Conservation (phyloP, 2,888 invertebrate species). For the Cosmorhoe ocellata region DNA sequence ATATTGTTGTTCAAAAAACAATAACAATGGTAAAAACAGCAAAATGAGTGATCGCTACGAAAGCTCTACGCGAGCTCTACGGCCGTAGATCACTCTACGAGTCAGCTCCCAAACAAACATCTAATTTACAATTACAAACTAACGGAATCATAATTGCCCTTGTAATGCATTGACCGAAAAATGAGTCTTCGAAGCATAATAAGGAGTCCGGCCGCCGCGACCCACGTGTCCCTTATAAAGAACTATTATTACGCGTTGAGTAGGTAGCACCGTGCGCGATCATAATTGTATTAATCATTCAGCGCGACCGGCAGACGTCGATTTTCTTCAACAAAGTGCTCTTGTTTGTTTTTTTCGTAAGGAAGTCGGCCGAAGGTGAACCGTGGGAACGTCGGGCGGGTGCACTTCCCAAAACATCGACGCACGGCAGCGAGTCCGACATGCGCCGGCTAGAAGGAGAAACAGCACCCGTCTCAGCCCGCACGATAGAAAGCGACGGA, state of each 20-base stretch:
- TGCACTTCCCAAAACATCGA: constrained; percentile 84
- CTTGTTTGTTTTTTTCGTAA: constrained; percentile 83
- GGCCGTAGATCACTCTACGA: constrained; percentile 17
- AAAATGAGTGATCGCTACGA: constrained; percentile 11
- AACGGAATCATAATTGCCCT: constrained; percentile 37
- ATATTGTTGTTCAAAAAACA: too few species aligned
- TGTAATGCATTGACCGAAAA: constrained; percentile 45
- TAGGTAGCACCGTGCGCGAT: constrained; percentile 77
- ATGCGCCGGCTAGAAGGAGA: constrained; percentile 69
- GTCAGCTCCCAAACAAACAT: constrained; percentile 18
- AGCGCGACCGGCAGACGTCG: constrained; percentile 81
- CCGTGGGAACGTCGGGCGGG: constrained; percentile 83
- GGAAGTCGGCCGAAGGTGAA: constrained; percentile 81
- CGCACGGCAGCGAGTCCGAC: constrained; percentile 79
- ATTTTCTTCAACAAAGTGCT: constrained; percentile 82
- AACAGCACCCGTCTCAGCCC: constrained; percentile 33
- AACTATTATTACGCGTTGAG: constrained; percentile 72
- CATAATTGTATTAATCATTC: constrained; percentile 82
- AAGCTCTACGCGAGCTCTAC: constrained; percentile 16
- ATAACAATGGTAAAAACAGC: not conserved
- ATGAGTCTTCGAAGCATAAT: constrained; percentile 34
- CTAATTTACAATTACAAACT: constrained; percentile 31
- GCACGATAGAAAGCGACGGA: constrained; percentile 47
- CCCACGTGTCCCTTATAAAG: constrained; percentile 78
- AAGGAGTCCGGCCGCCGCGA: constrained; percentile 39